A percentile compares a stretch with the other conserved stretches of the same genome.
These are phyloP conservation scores for Brachypterus glaber DNA, from an alignment of 2,888 invertebrate species.

Conservation along the genomic window DNA sequence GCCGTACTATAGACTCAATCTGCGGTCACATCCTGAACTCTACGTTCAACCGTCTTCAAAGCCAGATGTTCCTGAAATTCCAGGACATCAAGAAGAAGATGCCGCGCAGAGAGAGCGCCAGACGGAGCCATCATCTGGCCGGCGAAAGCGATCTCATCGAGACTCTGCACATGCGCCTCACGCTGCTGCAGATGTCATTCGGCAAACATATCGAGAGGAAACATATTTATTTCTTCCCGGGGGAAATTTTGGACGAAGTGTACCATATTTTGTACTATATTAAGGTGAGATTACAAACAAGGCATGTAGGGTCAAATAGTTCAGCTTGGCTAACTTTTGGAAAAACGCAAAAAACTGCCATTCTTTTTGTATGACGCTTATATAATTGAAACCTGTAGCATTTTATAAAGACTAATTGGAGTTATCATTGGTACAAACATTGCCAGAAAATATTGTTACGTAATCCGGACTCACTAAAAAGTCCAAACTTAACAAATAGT, in stretches of 20 bases:
- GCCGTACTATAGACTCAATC: conserved; percentile 67
- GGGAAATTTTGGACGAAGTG: conserved; percentile 89
- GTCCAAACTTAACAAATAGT: too few relatives aligned
- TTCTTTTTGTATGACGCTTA: too few relatives aligned
- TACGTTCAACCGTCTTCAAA: conserved; percentile 77
- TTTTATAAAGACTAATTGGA: too few relatives aligned
- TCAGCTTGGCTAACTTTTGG: too few relatives aligned
- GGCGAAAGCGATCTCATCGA: conserved; percentile 90
- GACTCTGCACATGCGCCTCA: conserved; percentile 85
- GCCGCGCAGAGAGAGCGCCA: conserved; percentile 84
- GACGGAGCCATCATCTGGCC: conserved; percentile 81
- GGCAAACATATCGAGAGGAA: conserved; percentile 90
- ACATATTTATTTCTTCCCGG: conserved; percentile 90
- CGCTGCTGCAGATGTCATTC: conserved; percentile 86
- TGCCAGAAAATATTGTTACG: too few relatives aligned
- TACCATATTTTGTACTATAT: conserved; percentile 77
- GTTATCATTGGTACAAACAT: too few relatives aligned
- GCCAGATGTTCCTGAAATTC: conserved; percentile 74
- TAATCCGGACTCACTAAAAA: too few relatives aligned
- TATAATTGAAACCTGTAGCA: too few relatives aligned
- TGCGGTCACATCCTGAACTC: conserved; percentile 73
- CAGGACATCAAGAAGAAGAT: conserved; percentile 83
- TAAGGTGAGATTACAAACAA: too few relatives aligned
- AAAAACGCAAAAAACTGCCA: too few relatives aligned
- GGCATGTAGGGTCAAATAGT: too few relatives aligned